Percentiles rank a stretch among this genome's conserved stretches.
Conservation (phyloP, 1,140 invertebrate genomes). For the Drepana arcuata region DNA sequence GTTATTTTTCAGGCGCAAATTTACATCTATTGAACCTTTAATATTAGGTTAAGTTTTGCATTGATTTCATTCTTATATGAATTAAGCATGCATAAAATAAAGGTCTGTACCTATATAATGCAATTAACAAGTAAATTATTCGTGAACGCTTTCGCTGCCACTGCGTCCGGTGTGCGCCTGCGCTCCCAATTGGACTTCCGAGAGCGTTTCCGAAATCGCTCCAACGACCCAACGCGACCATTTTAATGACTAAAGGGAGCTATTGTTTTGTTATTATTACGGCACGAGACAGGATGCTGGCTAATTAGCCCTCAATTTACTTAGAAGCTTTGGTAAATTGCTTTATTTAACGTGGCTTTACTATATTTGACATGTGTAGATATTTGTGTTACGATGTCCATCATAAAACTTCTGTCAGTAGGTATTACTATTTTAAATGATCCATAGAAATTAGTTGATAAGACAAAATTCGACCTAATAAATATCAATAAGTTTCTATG, state of each 20-base stretch:
- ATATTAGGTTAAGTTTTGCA: no score
- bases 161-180: slow-evolving; percentile 47
- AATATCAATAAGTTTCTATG: no score
- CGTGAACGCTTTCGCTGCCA: slow-evolving; percentile 45
- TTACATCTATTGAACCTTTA: no score
- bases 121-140: slow-evolving; percentile 35
- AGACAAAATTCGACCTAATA: no score
- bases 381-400: no score
- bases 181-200: slow-evolving; percentile 69
- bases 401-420: no score
- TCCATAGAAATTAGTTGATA: no score
- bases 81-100: no score
- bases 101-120: slow-evolving; percentile 2
- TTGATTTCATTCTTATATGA: no score
- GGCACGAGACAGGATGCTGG: slow-evolving; percentile 66
- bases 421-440: no score
- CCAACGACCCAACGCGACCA: slow-evolving; percentile 47
- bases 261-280: slow-evolving; percentile 69
- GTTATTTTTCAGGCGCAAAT: no score
- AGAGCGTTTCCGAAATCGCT: slow-evolving; percentile 63
- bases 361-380: no score
- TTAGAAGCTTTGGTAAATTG: slow-evolving; percentile 36
- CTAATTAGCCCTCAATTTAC: slow-evolving; percentile 63
- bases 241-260: slow-evolving; percentile 56
- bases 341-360: slow-evolving; percentile 27